These are phyloP conservation scores for Fopius arisanus DNA, from an alignment of 1,140 invertebrate species.

Conservation along the genomic window DNA sequence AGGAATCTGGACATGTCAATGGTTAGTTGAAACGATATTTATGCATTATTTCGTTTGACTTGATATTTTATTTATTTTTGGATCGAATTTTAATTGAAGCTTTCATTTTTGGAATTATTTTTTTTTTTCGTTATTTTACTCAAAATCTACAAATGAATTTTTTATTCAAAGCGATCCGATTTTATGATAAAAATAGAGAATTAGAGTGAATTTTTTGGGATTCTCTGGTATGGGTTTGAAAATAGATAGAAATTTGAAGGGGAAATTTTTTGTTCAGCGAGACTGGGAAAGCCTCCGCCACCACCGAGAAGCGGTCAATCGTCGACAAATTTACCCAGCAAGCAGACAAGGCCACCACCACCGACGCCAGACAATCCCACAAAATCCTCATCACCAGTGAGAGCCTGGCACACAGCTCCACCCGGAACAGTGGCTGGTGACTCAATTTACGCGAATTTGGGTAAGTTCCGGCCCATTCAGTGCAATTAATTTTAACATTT, in stretches of 20 bases:
- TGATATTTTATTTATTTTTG: no score
- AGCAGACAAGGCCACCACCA: conserved; percentile 69
- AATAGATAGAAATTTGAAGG: no score
- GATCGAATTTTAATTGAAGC: no score
- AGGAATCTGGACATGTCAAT: conserved; percentile 33
- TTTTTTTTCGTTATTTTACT: no score
- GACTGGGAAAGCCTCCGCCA: conserved; percentile 70
- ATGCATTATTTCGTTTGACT: no score
- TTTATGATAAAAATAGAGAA: no score
- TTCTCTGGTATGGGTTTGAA: no score
- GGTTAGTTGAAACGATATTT: conserved; percentile 40
- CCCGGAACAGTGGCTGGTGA: conserved; percentile 47
- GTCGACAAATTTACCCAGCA: conserved; percentile 62
- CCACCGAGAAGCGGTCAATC: conserved; percentile 67
- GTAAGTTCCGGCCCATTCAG: conserved; percentile 68
- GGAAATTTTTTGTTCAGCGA: conserved; percentile 46
- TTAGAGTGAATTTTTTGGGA: no score
- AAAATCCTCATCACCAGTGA: background rate
- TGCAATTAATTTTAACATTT: conserved; percentile 56
- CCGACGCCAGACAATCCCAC: conserved; percentile 54
- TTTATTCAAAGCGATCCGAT: no score
- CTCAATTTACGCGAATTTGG: conserved; percentile 82
- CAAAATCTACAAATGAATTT: no score
- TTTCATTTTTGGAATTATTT: no score
- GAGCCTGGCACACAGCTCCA: background rate